A percentile compares a stretch with the other conserved stretches of the same genome.
Conservation (phyloP, 2,113 vertebrate genomes). For the Penelope pileata region DNA sequence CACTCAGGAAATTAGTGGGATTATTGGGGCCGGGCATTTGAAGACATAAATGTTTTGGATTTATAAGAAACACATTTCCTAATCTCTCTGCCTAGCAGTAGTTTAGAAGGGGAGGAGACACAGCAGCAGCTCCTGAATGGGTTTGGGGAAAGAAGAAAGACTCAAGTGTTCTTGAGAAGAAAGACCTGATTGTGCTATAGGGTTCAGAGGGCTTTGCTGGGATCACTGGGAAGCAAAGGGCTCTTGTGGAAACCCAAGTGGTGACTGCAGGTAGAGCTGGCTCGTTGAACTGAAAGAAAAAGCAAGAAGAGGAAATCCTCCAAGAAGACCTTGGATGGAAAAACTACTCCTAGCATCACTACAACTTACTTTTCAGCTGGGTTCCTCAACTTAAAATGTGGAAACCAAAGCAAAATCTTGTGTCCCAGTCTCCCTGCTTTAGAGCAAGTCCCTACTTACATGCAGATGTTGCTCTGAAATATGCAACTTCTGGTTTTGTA, state of each 20-base stretch:
- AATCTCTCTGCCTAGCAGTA: slow-evolving; percentile 52
- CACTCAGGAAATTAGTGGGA: slow-evolving; percentile 74
- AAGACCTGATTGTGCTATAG: slow-evolving; percentile 43
- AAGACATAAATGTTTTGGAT: slow-evolving; percentile 60
- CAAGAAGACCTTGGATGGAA: background rate
- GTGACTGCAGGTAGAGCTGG: slow-evolving; percentile 24
- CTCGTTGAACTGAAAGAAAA: background rate
- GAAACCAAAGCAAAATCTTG: background rate
- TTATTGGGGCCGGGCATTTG: slow-evolving; percentile 55
- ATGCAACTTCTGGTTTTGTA: background rate
- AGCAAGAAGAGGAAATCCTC: background rate
- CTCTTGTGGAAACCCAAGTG: background rate
- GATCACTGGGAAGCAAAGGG: slow-evolving; percentile 28
- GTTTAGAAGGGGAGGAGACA: slow-evolving; percentile 55
- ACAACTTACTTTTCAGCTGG: background rate
- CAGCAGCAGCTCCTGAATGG: slow-evolving; percentile 46
- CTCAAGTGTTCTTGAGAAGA: slow-evolving; percentile 52
- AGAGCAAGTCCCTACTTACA: background rate
- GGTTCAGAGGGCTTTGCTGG: slow-evolving; percentile 47
- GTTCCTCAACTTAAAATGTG: background rate
- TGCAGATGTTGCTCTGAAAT: background rate
- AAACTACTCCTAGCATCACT: background rate
- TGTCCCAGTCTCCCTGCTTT: background rate
- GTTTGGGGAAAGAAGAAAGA: slow-evolving; percentile 40
- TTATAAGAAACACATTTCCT: slow-evolving; percentile 76